phyloP scores from a whole-genome alignment of 2,888 invertebrate species.

The Eupithecia centaureata region DNA sequence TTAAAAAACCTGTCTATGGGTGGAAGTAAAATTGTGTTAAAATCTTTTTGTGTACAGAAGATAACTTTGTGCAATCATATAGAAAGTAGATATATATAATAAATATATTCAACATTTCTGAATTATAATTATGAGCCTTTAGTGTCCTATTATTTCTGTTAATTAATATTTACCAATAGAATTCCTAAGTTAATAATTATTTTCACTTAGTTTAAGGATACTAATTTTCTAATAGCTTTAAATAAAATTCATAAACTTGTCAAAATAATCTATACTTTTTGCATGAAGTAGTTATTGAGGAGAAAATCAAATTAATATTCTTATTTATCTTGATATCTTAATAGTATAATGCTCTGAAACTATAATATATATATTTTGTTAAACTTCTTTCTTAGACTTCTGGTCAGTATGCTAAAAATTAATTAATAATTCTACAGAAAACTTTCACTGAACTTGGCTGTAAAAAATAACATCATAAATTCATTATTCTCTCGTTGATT shows the following conservation, averaged over 20 bases:
- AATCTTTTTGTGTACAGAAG: not conserved
- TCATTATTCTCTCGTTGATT: not conserved
- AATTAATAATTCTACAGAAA: not conserved
- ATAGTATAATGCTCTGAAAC: too few species aligned
- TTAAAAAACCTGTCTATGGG: slow-evolving; percentile 89
- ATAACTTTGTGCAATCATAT: not conserved
- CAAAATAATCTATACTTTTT: not conserved
- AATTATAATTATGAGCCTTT: not conserved
- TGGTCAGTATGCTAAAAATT: not conserved
- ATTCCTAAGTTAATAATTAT: too few species aligned
- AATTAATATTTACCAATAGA: too few species aligned
- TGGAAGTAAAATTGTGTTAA: slow-evolving; percentile 31
- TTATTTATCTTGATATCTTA: not conserved
- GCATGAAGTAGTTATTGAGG: not conserved
- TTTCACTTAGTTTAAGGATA: not conserved
- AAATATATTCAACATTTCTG: not conserved
- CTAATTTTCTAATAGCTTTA: not conserved
- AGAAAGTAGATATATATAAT: too few species aligned
- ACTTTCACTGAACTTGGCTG: not conserved
- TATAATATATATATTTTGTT: too few species aligned
- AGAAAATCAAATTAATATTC: not conserved
- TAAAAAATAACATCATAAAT: not conserved
- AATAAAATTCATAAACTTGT: not conserved
- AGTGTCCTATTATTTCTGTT: too few species aligned
- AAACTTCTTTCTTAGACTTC: not conserved